phyloP scores from a whole-genome alignment of 1,140 invertebrate genomes.

The Capitella teleta region DNA sequence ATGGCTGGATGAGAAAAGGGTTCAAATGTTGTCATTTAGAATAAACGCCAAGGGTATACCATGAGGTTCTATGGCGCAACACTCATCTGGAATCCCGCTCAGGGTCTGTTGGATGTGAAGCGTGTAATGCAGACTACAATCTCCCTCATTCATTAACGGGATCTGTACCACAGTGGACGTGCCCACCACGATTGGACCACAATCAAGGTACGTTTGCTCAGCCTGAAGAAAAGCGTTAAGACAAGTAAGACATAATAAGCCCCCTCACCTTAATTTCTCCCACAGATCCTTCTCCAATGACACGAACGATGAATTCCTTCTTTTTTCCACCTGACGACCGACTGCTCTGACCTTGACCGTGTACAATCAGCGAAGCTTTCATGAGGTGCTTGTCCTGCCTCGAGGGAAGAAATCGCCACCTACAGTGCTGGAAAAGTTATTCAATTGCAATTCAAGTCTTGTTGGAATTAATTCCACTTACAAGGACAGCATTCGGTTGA shows the following conservation, averaged over 20 bases:
- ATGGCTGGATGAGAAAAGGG: too few species aligned
- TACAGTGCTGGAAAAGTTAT: slow-evolving; percentile 22
- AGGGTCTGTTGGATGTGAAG: slow-evolving; percentile 27
- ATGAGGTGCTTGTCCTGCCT: slow-evolving; percentile 31
- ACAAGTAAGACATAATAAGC: background rate
- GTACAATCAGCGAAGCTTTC: slow-evolving; percentile 33
- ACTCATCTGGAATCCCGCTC: too few species aligned
- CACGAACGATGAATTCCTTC: slow-evolving; percentile 26
- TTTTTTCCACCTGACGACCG: slow-evolving; percentile 31
- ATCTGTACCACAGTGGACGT: slow-evolving; percentile 27
- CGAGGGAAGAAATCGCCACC: slow-evolving; percentile 33
- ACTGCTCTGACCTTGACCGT: slow-evolving; percentile 33
- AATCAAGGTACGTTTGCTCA: slow-evolving; percentile 33
- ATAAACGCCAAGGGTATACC: too few species aligned
- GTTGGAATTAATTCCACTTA: too few species aligned
- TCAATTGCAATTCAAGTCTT: too few species aligned
- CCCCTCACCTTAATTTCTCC: slow-evolving; percentile 32
- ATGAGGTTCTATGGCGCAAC: too few species aligned
- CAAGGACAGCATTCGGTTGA: slow-evolving; percentile 37
- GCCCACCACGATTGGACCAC: slow-evolving; percentile 39
- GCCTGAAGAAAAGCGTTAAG: slow-evolving; percentile 18
- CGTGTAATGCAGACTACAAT: slow-evolving; percentile 32
- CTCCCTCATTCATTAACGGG: slow-evolving; percentile 32
- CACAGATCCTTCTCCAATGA: slow-evolving; percentile 31
- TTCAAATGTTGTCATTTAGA: too few species aligned